Conservation (phyloP, 2,888 invertebrate species). For the Diploptera punctata region DNA sequence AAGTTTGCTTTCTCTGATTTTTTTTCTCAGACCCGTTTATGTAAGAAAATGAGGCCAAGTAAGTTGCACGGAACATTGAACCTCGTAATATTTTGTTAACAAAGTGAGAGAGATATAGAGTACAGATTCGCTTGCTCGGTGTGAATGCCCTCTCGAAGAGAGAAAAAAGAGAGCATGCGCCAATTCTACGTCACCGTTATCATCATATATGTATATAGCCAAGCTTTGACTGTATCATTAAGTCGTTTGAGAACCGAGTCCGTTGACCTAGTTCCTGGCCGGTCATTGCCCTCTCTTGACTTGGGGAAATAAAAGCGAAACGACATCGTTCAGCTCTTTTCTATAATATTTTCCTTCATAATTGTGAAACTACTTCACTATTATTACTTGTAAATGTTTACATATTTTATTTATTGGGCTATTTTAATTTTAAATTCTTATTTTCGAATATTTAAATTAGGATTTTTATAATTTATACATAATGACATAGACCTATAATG, state of each 20-base stretch:
- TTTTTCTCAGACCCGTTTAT: background rate
- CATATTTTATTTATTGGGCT: too few relatives aligned
- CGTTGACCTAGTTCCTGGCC: conserved; percentile 31
- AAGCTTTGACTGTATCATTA: conserved; percentile 22
- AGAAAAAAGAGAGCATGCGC: conserved; percentile 36
- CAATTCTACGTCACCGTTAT: conserved; percentile 40
- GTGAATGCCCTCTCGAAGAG: conserved; percentile 37
- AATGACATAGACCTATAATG: too few relatives aligned
- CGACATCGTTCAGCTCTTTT: conserved; percentile 12
- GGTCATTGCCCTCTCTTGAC: conserved; percentile 34
- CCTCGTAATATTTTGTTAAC: background rate
- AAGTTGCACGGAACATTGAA: conserved; percentile 12
- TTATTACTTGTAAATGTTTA: too few relatives aligned
- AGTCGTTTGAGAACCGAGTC: background rate
- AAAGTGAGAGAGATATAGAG: background rate
- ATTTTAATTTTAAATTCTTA: too few relatives aligned
- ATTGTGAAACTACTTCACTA: too few relatives aligned
- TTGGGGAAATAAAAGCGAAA: conserved; percentile 30
- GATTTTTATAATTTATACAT: too few relatives aligned
- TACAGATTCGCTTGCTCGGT: conserved; percentile 26
- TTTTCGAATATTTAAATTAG: too few relatives aligned
- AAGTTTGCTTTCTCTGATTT: conserved; percentile 6
- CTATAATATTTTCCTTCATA: background rate
- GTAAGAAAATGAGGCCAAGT: background rate
- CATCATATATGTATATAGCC: conserved; percentile 28